Conservation (phyloP, 2,113 vertebrate species). For the Calonectris borealis region DNA sequence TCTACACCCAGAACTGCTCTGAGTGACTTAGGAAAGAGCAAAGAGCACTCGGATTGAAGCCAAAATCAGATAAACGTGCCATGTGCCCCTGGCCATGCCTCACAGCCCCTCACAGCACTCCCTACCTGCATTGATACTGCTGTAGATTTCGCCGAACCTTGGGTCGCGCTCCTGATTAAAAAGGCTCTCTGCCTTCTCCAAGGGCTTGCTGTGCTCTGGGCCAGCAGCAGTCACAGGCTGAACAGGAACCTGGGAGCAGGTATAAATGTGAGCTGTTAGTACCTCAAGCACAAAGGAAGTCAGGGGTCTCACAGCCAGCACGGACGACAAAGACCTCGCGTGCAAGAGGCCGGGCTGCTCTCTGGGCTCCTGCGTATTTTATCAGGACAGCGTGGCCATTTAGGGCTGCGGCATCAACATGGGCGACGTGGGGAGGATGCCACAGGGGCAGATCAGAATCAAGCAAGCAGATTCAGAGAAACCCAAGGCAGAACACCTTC, state of each 20-base stretch:
- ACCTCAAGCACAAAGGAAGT: not conserved
- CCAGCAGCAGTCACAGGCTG: constrained; percentile 77
- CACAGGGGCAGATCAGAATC: too few relatives aligned
- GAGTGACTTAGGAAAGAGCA: not conserved
- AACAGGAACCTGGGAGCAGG: constrained; percentile 75
- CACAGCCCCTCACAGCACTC: fast-evolving
- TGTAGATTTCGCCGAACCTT: constrained; percentile 76
- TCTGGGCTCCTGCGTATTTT: fast-evolving
- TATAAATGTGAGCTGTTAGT: fast-evolving
- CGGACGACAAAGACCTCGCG: not conserved
- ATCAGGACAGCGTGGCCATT: fast-evolving
- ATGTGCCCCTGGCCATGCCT: fast-evolving
- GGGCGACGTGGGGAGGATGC: not conserved
- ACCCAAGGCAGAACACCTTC: not conserved
- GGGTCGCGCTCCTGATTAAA: constrained; percentile 76
- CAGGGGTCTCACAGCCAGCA: not conserved
- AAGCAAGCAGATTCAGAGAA: not conserved
- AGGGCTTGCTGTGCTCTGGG: constrained; percentile 81
- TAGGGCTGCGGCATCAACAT: fast-evolving
- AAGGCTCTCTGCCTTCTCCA: constrained; percentile 81
- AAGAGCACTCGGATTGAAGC: fast-evolving
- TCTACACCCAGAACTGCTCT: not conserved
- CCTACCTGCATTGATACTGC: constrained; percentile 66
- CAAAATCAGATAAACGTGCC: fast-evolving
- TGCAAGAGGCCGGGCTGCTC: not conserved